Evolutionary conservation across 1,140 invertebrate species (phyloP).

Genomic region (Euglossa dilemma): DNA sequence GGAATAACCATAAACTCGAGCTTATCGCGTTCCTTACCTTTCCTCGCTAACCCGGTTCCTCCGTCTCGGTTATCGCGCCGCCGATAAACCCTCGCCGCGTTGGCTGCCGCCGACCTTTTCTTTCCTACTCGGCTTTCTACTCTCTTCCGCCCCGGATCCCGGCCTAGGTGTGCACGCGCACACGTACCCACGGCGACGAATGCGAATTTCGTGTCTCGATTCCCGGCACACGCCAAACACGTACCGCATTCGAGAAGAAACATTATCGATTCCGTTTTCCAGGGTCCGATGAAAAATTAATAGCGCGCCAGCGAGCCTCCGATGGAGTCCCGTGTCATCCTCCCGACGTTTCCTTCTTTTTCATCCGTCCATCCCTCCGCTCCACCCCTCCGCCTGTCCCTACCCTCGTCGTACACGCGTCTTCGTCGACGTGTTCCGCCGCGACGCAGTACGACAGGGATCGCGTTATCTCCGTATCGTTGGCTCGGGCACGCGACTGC

Average conservation of each 20-base stretch:
- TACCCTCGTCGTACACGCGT: conserved; percentile 15
- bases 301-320: conserved; percentile 34
- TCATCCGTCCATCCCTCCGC: neutral
- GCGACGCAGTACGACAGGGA: conserved; percentile 49
- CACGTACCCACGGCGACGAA: conserved; percentile 25
- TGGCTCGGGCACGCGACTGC: conserved; percentile 31
- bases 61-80: conserved; percentile 40
- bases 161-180: neutral
- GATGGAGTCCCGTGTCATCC: neutral
- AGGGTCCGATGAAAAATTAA: conserved; percentile 68
- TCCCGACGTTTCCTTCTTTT: neutral
- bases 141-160: neutral
- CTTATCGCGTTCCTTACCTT: conserved; percentile 63
- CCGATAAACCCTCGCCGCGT: conserved; percentile 20
- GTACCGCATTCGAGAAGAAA: conserved; percentile 51
- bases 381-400: neutral
- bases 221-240: conserved; percentile 51
- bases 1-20: conserved; percentile 67
- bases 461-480: conserved; percentile 53
- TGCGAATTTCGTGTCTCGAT: conserved; percentile 62
- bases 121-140: neutral
- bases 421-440: conserved; percentile 17
- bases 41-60: neutral
- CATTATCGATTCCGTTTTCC: conserved; percentile 72
- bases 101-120: conserved; percentile 2